These are phyloP conservation scores for human (Homo sapiens) DNA, from an alignment of 2,113 vertebrate genomes.

Conservation along the genomic window DNA sequence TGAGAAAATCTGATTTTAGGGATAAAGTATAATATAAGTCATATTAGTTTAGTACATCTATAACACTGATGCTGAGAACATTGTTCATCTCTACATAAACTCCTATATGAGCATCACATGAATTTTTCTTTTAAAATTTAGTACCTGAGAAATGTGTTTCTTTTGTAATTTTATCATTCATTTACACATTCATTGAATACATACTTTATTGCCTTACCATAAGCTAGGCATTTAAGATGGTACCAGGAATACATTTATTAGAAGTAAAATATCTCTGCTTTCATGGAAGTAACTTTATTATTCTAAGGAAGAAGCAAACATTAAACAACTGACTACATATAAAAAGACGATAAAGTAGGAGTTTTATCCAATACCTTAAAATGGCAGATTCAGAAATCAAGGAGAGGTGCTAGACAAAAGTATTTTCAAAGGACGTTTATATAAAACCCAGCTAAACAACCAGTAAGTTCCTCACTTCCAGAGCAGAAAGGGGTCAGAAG, in stretches of 20 bases:
- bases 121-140: conserved; percentile 11
- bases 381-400: neutral
- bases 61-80: neutral
- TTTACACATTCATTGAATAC: neutral
- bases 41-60: neutral
- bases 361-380: neutral
- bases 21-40: neutral
- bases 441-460: neutral
- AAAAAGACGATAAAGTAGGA: neutral
- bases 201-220: neutral
- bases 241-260: neutral
- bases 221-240: neutral
- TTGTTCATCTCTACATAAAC: neutral
- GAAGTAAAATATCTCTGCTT: neutral
- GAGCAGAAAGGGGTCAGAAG: neutral
- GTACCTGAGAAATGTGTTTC: neutral
- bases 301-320: neutral
- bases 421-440: neutral
- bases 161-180: neutral
- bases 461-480: neutral
- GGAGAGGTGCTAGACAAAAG: neutral
- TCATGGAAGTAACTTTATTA: neutral
- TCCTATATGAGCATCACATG: neutral
- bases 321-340: neutral
- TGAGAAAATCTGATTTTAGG: neutral